Conservation (phyloP, 2,113 vertebrate genomes). For the Lagopus muta region DNA sequence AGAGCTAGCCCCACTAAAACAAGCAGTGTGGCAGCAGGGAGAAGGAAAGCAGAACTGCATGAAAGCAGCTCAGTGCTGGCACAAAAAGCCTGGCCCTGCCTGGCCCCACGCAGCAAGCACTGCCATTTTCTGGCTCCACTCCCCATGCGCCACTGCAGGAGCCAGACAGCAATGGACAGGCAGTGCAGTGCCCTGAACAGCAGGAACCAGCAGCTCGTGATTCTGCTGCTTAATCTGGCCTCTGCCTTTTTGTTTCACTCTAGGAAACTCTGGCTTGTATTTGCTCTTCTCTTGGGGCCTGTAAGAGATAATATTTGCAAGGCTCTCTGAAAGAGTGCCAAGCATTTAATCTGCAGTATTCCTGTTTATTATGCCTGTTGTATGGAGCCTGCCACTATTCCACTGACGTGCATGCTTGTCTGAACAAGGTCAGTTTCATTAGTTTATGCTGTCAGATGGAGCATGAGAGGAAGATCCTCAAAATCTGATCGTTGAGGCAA, state of each 20-base stretch:
- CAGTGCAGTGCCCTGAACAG: neutral
- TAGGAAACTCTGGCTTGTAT: neutral
- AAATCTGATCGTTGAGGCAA: slow-evolving; percentile 46
- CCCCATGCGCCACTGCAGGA: neutral
- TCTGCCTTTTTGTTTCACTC: neutral
- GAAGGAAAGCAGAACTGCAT: neutral
- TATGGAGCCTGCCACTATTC: slow-evolving; percentile 15
- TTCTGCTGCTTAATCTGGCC: neutral
- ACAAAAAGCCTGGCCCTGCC: neutral
- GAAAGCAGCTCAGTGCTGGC: neutral
- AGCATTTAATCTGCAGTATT: slow-evolving; percentile 60
- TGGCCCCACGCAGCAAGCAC: neutral
- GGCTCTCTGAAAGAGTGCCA: slow-evolving; percentile 48
- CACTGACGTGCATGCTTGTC: slow-evolving; percentile 14
- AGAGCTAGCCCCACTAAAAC: neutral
- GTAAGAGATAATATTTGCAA: slow-evolving; percentile 53
- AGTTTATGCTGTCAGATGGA: slow-evolving; percentile 42
- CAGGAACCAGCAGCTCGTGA: neutral
- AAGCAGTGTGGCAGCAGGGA: neutral
- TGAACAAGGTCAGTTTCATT: slow-evolving; percentile 52
- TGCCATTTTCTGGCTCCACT: neutral
- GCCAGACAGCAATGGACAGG: neutral
- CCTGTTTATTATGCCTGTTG: slow-evolving; percentile 52
- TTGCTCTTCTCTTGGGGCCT: slow-evolving; percentile 3
- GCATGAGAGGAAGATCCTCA: slow-evolving; percentile 17